A percentile compares a stretch with the other conserved stretches of the same genome.
Conservation (phyloP, 2,888 invertebrate species). For the Cyclophora punctaria region DNA sequence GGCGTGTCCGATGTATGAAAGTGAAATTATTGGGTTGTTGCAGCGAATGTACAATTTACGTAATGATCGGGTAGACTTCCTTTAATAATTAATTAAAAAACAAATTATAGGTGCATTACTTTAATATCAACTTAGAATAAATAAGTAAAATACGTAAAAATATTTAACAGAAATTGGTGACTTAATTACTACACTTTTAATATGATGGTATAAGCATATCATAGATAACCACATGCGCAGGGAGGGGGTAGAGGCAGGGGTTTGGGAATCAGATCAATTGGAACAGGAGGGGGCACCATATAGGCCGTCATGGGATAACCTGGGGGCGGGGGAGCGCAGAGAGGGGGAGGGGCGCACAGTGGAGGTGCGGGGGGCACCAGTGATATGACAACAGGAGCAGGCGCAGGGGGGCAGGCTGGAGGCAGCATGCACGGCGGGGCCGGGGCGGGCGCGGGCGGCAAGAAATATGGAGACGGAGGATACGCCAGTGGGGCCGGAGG, state of each 20-base stretch:
- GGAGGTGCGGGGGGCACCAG: conserved; percentile 40
- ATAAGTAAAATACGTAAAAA: not conserved
- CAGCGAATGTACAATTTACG: conserved; percentile 7
- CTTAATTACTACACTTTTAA: not conserved
- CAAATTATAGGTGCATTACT: not conserved
- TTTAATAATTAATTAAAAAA: conserved; percentile 5
- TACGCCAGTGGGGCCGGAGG: conserved; percentile 23
- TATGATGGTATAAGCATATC: conserved; percentile 3
- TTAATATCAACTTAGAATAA: not conserved
- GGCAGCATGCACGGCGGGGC: conserved; percentile 24
- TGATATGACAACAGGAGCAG: conserved; percentile 41
- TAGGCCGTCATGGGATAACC: conserved; percentile 57
- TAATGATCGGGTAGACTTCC: conserved; percentile 8
- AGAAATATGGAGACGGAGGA: conserved; percentile 17
- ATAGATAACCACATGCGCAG: conserved; percentile 16
- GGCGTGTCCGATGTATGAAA: conserved; percentile 18
- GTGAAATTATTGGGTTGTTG: conserved; percentile 21
- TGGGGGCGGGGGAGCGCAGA: conserved; percentile 21
- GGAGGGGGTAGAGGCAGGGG: conserved; percentile 28
- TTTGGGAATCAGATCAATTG: conserved; percentile 54
- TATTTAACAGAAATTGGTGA: not conserved
- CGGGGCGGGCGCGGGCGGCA: conserved; percentile 21
- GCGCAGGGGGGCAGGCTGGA: conserved; percentile 20
- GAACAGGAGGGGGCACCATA: conserved; percentile 53
- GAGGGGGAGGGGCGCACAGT: conserved; percentile 21